Evolutionary conservation across 2,797 vertebrate genomes (phyloP).

Genomic region (Prunella strophiata): DNA sequence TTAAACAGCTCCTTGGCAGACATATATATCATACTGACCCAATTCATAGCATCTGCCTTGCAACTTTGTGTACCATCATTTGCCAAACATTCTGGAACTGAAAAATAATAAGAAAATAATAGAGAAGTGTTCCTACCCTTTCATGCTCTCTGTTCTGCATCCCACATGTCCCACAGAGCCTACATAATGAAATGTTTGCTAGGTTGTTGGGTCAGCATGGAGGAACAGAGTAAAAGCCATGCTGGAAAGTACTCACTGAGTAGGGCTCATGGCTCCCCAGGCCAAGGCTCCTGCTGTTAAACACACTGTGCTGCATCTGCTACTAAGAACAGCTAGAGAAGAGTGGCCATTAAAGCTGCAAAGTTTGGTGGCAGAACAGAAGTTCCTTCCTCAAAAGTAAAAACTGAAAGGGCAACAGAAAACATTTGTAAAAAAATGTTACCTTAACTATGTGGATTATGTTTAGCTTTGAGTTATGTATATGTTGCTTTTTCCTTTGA

Average conservation of each 20-base stretch:
- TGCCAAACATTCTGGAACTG: conserved; percentile 33
- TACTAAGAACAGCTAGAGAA: neutral
- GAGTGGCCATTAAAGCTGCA: neutral
- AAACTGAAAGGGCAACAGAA: neutral
- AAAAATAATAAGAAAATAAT: conserved; percentile 62
- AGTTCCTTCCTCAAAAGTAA: neutral
- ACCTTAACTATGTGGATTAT: neutral
- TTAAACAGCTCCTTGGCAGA: conserved; percentile 48
- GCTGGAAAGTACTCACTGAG: conserved; percentile 11
- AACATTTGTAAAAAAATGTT: neutral
- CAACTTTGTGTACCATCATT: neutral
- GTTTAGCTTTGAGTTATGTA: neutral
- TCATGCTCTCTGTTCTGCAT: conserved; percentile 12
- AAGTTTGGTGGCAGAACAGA: neutral
- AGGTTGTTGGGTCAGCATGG: conserved; percentile 33
- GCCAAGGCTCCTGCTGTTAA: conserved; percentile 26
- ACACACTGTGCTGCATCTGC: neutral
- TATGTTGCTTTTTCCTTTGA: neutral
- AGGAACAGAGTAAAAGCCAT: conserved; percentile 1
- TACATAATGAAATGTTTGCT: conserved; percentile 52
- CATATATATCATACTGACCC: conserved; percentile 28
- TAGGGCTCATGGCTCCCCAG: neutral
- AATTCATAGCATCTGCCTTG: conserved; percentile 48
- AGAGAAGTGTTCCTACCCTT: conserved; percentile 17
- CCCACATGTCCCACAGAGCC: conserved; percentile 55